Percentiles rank a stretch among this genome's conserved stretches.
Conservation (phyloP, 2,888 invertebrate species). For the Aporophyla lueneburgensis region DNA sequence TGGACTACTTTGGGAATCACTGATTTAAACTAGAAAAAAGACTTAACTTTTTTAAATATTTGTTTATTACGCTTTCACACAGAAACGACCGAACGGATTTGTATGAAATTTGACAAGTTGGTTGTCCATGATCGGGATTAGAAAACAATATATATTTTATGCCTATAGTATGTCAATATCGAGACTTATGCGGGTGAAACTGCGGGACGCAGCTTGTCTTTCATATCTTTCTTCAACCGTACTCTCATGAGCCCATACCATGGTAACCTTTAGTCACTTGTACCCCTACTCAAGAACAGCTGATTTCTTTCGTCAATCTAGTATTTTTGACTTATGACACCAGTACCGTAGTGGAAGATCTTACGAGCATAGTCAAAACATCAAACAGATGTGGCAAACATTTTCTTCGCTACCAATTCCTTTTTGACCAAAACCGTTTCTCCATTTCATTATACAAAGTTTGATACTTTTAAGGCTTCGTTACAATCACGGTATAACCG, state of each 20-base stretch:
- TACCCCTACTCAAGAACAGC: not conserved
- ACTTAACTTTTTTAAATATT: too few relatives aligned
- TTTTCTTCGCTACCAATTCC: not conserved
- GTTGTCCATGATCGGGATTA: too few relatives aligned
- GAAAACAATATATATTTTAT: too few relatives aligned
- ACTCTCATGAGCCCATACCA: not conserved
- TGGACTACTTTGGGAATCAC: too few relatives aligned
- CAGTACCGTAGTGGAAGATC: not conserved
- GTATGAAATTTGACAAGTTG: too few relatives aligned
- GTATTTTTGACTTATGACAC: not conserved
- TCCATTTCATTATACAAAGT: constrained; percentile 20
- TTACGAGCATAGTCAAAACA: not conserved
- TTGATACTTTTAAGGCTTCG: constrained; percentile 27
- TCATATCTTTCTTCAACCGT: not conserved
- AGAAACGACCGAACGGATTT: too few relatives aligned
- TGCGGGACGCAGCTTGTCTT: not conserved
- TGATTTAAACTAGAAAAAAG: too few relatives aligned
- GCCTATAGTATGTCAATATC: too few relatives aligned
- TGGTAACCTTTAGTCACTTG: not conserved
- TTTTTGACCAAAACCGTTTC: constrained; percentile 26
- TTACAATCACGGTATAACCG: constrained; percentile 19
- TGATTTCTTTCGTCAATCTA: not conserved
- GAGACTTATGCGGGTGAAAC: too few relatives aligned
- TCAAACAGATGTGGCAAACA: constrained; percentile 1
- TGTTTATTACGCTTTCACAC: too few relatives aligned